Evolutionary conservation across 2,888 invertebrate species (phyloP).

Genomic region (Macrophya annulata): DNA sequence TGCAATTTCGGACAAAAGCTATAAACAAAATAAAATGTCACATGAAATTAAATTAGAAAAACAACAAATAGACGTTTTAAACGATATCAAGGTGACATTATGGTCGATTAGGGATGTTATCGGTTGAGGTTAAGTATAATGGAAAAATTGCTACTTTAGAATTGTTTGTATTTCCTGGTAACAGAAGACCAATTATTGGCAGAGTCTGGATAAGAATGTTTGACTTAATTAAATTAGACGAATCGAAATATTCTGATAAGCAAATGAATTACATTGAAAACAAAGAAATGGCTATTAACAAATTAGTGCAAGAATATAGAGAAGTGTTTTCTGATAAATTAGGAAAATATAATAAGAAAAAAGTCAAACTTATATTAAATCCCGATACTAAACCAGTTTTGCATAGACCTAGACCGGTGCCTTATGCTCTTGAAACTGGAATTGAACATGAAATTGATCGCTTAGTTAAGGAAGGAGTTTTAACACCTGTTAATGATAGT

Average conservation of each 20-base stretch:
- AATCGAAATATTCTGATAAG: background rate
- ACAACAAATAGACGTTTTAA: constrained; percentile 24
- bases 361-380: constrained; percentile 61
- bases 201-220: constrained; percentile 9
- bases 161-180: constrained; percentile 16
- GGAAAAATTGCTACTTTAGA: background rate
- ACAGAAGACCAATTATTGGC: constrained; percentile 1
- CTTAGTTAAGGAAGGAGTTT: constrained; percentile 37
- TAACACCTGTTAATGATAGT: constrained; percentile 33
- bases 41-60: background rate
- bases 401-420: constrained; percentile 57
- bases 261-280: background rate
- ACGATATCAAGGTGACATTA: constrained; percentile 1
- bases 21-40: background rate
- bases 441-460: constrained; percentile 62
- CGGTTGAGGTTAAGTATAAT: background rate
- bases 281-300: background rate
- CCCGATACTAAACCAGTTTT: constrained; percentile 60
- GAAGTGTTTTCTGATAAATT: constrained; percentile 55
- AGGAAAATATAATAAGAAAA: constrained; percentile 56
- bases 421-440: constrained; percentile 59
- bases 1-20: background rate
- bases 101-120: background rate
- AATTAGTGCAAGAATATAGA: background rate
- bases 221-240: background rate